Percentiles rank a stretch among this genome's conserved stretches.
These are phyloP conservation scores for Pangasius mekongensis DNA, from an alignment of 2,797 vertebrate genomes.

Conservation along the genomic window DNA sequence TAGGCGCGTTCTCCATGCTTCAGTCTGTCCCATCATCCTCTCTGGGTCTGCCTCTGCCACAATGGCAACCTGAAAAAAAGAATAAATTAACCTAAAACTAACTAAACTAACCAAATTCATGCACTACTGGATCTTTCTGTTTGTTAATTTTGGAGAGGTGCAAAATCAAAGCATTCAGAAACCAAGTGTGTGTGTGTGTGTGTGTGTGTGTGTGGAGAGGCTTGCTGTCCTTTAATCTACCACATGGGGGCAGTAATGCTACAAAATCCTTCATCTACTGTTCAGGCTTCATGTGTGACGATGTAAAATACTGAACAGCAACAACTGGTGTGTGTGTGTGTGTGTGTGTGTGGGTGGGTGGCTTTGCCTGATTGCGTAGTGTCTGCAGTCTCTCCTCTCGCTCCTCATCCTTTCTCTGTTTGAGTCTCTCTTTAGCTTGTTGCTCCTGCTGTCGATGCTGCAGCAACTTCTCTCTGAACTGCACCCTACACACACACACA, in stretches of 20 bases:
- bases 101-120: background rate
- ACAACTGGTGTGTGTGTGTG: background rate
- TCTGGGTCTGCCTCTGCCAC: conserved; percentile 81
- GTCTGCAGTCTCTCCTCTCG: conserved; percentile 76
- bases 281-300: background rate
- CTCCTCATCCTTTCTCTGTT: conserved; percentile 71
- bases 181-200: background rate
- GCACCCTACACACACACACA: conserved; percentile 75
- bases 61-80: conserved; percentile 79
- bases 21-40: conserved; percentile 86
- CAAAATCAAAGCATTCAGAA: no score
- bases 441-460: conserved; percentile 73
- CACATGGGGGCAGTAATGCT: conserved; percentile 71
- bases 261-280: conserved; percentile 13
- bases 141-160: background rate
- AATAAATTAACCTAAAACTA: background rate
- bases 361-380: conserved; percentile 85
- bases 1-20: conserved; percentile 79
- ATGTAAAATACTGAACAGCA: background rate
- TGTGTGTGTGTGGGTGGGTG: conserved; percentile 26
- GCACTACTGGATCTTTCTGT: background rate
- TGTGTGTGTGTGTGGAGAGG: background rate
- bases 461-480: conserved; percentile 77
- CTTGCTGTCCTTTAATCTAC: conserved; percentile 40
- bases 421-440: conserved; percentile 70